Percentiles rank a stretch among this genome's conserved stretches.
Conservation (phyloP, 2,888 invertebrate genomes). For the Tribolium freemani region DNA sequence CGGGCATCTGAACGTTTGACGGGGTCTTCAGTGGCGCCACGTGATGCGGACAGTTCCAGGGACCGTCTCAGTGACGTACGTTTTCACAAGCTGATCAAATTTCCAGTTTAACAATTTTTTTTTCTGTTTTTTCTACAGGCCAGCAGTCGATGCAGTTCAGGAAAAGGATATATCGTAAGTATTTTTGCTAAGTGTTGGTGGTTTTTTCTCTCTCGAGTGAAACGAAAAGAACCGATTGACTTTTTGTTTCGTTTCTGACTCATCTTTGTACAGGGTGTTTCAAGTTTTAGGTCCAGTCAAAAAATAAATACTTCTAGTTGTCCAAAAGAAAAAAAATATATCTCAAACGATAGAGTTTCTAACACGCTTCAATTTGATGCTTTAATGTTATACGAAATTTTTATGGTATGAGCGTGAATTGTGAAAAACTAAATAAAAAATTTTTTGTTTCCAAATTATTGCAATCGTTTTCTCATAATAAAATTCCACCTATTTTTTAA, state of each 20-base stretch:
- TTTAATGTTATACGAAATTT: no score
- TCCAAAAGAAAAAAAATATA: no score
- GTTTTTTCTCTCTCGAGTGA: background rate
- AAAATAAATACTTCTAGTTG: no score
- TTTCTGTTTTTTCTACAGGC: conserved; percentile 80
- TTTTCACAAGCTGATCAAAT: conserved; percentile 51
- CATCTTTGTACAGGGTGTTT: conserved; percentile 35
- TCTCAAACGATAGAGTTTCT: no score
- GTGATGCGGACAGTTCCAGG: conserved; percentile 86
- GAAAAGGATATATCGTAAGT: conserved; percentile 96
- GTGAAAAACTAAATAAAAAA: no score
- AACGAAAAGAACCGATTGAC: conserved; percentile 55
- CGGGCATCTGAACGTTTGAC: conserved; percentile 85
- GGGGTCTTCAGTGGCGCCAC: conserved; percentile 81
- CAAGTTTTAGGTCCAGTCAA: no score
- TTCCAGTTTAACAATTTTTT: conserved; percentile 61
- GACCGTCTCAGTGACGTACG: conserved; percentile 90
- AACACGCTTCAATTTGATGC: no score
- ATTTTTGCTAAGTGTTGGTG: conserved; percentile 46
- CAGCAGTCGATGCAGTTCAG: conserved; percentile 93
- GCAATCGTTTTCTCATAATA: no score
- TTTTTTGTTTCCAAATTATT: no score
- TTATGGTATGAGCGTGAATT: no score
- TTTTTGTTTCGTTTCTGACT: conserved; percentile 52
- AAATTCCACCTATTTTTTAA: no score